These are phyloP conservation scores for Drosophila kurseongensis DNA, from an alignment of 1,140 invertebrate genomes.

Conservation along the genomic window DNA sequence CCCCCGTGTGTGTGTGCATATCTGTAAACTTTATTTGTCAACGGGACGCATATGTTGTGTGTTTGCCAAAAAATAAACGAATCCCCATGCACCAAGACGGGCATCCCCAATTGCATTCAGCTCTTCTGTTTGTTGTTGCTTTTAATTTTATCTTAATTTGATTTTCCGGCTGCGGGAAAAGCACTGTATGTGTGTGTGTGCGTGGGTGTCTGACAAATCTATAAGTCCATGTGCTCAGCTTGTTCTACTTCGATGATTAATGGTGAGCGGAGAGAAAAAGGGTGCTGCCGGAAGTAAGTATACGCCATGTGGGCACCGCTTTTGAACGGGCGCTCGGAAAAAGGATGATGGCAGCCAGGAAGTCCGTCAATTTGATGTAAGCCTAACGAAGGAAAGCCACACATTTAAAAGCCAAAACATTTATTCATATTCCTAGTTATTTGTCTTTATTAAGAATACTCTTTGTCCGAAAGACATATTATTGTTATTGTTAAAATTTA, in stretches of 20 bases:
- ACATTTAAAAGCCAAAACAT: too few relatives aligned
- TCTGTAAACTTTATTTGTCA: constrained; percentile 80
- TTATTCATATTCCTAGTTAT: too few relatives aligned
- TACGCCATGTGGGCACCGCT: constrained; percentile 11
- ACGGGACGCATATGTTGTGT: constrained; percentile 77
- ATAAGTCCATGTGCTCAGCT: constrained; percentile 38
- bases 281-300: constrained; percentile 5
- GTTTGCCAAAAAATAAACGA: constrained; percentile 72
- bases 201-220: constrained; percentile 46
- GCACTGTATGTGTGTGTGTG: neutral
- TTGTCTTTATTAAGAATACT: too few relatives aligned
- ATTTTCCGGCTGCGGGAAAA: constrained; percentile 41
- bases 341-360: neutral
- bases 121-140: constrained; percentile 49
- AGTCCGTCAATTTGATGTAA: neutral
- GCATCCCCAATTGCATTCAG: constrained; percentile 29
- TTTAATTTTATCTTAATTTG: constrained; percentile 75
- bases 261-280: neutral
- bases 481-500: too few relatives aligned
- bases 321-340: neutral
- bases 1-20: constrained; percentile 54
- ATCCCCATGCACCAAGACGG: constrained; percentile 26
- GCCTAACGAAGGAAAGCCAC: neutral
- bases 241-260: constrained; percentile 28
- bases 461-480: too few relatives aligned